Evolutionary conservation across 2,888 invertebrate genomes (phyloP).

Genomic region (Drosophila falleni): DNA sequence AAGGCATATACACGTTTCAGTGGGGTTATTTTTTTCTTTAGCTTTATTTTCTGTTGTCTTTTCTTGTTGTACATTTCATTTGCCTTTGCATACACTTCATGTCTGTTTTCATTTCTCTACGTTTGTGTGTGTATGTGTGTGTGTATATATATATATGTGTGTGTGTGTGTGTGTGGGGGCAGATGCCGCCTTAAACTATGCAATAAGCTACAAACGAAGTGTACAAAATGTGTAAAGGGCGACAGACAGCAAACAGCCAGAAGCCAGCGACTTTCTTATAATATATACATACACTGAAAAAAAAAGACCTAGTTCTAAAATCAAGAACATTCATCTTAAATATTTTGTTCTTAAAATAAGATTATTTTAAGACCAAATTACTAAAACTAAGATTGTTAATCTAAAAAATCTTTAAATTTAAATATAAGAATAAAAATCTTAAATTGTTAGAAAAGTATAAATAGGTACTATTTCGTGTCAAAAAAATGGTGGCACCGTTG

Average conservation of each 20-base stretch:
- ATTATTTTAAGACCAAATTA: no score
- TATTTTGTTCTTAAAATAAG: no score
- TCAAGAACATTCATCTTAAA: no score
- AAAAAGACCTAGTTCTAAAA: no score
- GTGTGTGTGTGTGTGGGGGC: not conserved
- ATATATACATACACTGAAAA: no score
- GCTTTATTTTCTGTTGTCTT: conserved; percentile 3
- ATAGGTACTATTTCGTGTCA: no score
- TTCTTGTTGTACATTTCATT: conserved; percentile 24
- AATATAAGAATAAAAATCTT: no score
- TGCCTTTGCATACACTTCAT: not conserved
- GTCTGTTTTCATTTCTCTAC: not conserved
- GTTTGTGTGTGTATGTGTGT: not conserved
- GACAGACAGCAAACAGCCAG: conserved; percentile 32
- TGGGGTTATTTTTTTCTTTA: not conserved
- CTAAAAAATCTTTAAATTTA: no score
- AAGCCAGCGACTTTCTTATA: conserved; percentile 13
- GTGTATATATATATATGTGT: not conserved
- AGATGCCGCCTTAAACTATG: conserved; percentile 63
- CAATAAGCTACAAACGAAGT: conserved; percentile 30
- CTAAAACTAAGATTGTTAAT: no score
- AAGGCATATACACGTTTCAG: conserved; percentile 4
- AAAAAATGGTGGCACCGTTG: no score
- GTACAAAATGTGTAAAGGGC: conserved; percentile 21
- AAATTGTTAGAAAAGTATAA: no score